Conservation (phyloP, 2,113 vertebrate species). For the Thalassoma bifasciatum region DNA sequence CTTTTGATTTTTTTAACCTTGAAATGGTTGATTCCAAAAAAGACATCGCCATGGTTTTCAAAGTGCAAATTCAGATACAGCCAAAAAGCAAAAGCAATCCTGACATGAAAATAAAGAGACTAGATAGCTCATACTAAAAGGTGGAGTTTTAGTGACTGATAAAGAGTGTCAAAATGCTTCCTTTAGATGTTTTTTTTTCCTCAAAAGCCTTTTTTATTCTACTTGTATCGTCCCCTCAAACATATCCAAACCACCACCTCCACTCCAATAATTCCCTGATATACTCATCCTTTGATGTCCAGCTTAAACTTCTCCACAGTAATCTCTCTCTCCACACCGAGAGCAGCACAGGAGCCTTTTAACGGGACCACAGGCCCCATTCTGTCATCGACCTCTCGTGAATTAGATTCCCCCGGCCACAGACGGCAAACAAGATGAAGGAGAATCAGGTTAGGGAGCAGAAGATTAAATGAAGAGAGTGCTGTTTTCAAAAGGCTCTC, state of each 20-base stretch:
- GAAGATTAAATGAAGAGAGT: constrained; percentile 69
- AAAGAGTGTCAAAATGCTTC: too few relatives aligned
- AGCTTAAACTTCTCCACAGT: constrained; percentile 31
- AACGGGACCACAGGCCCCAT: constrained; percentile 59
- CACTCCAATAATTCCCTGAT: constrained; percentile 39
- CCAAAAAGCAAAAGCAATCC: too few relatives aligned
- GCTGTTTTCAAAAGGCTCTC: constrained; percentile 51
- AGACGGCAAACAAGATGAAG: constrained; percentile 58
- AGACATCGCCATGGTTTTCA: too few relatives aligned
- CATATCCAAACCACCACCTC: constrained; percentile 10
- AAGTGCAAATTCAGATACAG: too few relatives aligned
- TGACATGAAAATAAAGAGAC: too few relatives aligned
- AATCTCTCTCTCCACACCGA: constrained; percentile 29
- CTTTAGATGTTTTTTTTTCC: neutral
- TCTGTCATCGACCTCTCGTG: constrained; percentile 60
- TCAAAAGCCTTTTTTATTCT: neutral
- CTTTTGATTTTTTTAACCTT: too few relatives aligned
- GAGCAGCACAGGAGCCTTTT: constrained; percentile 53
- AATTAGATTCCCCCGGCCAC: constrained; percentile 64
- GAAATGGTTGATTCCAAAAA: too few relatives aligned
- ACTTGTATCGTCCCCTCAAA: neutral
- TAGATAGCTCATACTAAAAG: too few relatives aligned
- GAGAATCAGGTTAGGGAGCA: constrained; percentile 68
- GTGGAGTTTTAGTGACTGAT: too few relatives aligned
- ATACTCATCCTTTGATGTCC: constrained; percentile 41